Conservation (phyloP, 1,140 invertebrate species). For the Diachasma alloeum region DNA sequence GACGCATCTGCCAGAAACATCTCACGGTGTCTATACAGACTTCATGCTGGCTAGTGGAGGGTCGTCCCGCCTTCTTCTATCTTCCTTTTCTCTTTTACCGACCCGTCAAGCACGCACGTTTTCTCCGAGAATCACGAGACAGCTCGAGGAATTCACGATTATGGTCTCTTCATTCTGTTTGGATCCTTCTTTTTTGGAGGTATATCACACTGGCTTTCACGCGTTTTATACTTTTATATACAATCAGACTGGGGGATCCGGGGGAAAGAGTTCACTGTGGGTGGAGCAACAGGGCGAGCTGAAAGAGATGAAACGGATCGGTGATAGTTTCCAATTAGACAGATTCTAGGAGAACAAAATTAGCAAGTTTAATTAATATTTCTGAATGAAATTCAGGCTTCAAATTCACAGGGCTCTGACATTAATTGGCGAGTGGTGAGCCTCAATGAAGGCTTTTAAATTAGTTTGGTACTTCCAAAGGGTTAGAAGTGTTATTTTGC, state of each 20-base stretch:
- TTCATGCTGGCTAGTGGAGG: not conserved
- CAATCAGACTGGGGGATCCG: not conserved
- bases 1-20: constrained; percentile 11
- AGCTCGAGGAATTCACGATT: not conserved
- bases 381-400: not conserved
- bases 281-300: not conserved
- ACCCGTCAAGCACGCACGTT: constrained; percentile 4
- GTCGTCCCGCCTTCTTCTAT: not conserved
- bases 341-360: constrained; percentile 19
- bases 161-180: not conserved
- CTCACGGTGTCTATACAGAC: constrained; percentile 9
- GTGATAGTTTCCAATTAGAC: constrained; percentile 7
- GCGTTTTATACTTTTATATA: constrained; percentile 4
- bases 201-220: not conserved
- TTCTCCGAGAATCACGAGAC: constrained; percentile 10
- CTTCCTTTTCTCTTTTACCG: not conserved
- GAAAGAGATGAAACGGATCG: not conserved
- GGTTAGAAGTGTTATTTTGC: too few species aligned
- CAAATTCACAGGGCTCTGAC: too few species aligned
- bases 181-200: not conserved
- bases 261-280: not conserved
- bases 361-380: not conserved
- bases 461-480: too few species aligned
- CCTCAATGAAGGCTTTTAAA: too few species aligned
- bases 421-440: too few species aligned